Evolutionary conservation across 2,888 invertebrate species (phyloP).

Genomic region (Dasypolia templi): DNA sequence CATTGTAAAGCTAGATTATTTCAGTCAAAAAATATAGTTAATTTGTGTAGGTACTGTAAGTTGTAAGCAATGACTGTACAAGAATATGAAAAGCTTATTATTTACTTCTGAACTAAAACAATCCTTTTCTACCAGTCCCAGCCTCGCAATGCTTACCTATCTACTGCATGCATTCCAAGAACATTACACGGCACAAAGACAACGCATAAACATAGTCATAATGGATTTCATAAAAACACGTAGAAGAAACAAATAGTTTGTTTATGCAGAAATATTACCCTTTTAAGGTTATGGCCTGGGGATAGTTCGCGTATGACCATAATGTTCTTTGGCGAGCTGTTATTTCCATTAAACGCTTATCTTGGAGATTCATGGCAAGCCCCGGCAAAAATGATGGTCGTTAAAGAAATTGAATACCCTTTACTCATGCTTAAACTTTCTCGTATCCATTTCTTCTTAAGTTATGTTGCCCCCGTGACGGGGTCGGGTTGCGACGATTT

Average conservation of each 20-base stretch:
- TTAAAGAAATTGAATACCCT: constrained; percentile 86
- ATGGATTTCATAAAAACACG: constrained; percentile 64
- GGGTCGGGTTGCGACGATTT: constrained; percentile 31
- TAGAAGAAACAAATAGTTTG: constrained; percentile 76
- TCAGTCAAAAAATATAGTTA: neutral
- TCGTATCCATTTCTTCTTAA: constrained; percentile 70
- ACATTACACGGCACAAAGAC: constrained; percentile 25
- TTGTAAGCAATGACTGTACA: constrained; percentile 7
- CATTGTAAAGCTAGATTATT: neutral
- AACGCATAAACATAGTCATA: constrained; percentile 53
- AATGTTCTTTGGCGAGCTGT: constrained; percentile 79
- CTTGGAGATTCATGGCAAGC: constrained; percentile 85
- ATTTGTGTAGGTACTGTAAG: neutral
- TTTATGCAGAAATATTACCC: constrained; percentile 79
- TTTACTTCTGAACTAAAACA: constrained; percentile 44
- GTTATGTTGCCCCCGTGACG: constrained; percentile 62
- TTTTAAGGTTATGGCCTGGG: constrained; percentile 77
- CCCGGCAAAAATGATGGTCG: constrained; percentile 84
- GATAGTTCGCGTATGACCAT: constrained; percentile 83
- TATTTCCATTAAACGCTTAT: constrained; percentile 87
- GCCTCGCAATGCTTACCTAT: constrained; percentile 39
- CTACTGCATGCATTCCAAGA: constrained; percentile 29
- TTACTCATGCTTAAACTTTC: constrained; percentile 81
- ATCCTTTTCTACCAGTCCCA: constrained; percentile 25
- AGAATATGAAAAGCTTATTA: constrained; percentile 16